Conservation (phyloP, 2,113 vertebrate species). For the Anarrhichthys ocellatus region DNA sequence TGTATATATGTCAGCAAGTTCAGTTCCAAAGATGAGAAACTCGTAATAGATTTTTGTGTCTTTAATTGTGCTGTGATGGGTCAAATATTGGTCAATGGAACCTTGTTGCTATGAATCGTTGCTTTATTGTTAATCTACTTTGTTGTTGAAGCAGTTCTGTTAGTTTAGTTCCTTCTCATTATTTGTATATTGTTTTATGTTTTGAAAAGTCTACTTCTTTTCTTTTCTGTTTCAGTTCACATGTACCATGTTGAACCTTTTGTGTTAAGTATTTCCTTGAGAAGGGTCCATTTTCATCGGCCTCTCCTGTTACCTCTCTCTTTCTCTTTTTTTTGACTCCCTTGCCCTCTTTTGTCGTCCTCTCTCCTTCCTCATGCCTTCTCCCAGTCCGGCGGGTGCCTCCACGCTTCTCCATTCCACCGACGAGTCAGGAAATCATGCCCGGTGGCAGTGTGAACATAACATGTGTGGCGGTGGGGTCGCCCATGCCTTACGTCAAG, state of each 20-base stretch:
- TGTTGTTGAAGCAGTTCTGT: conserved; percentile 97
- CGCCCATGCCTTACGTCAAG: conserved; percentile 99
- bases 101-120: conserved; percentile 98
- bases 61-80: conserved; percentile 98
- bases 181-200: conserved; percentile 80
- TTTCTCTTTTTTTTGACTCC: conserved; percentile 77
- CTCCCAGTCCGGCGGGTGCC: conserved; percentile 95
- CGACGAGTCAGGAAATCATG: conserved; percentile 98
- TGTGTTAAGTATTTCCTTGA: conserved; percentile 73
- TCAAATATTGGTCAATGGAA: conserved; percentile 96
- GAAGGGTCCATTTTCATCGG: conserved; percentile 80
- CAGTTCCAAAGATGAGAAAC: conserved; percentile 98
- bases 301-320: conserved; percentile 87
- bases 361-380: conserved; percentile 77
- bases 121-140: conserved; percentile 98
- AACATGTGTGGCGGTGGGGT: conserved; percentile 98
- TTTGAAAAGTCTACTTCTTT: conserved; percentile 72
- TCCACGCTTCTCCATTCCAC: conserved; percentile 97
- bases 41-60: conserved; percentile 99
- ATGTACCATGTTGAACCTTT: conserved; percentile 76
- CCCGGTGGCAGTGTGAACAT: conserved; percentile 98
- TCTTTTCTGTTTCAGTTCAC: conserved; percentile 79
- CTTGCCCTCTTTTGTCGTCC: conserved; percentile 85
- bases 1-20: conserved; percentile 54
- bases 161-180: conserved; percentile 85